These are phyloP conservation scores for Pelobates cultripes DNA, from an alignment of 2,797 vertebrate species.

Conservation along the genomic window DNA sequence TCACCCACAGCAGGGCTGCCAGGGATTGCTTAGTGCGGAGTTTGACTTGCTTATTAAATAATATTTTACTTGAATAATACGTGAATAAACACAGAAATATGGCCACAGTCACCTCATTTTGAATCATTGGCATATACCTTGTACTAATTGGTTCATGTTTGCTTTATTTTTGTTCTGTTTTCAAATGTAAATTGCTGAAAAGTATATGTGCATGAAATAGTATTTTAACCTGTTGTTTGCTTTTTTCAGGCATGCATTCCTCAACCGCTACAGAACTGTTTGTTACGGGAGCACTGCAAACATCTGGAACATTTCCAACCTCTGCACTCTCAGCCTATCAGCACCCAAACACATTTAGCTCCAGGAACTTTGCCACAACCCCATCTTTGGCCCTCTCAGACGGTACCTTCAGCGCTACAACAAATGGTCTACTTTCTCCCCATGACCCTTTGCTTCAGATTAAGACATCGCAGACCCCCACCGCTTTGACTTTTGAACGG, in stretches of 20 bases:
- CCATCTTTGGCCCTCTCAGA: conserved; percentile 90
- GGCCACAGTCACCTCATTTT: no score
- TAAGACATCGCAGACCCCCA: conserved; percentile 89
- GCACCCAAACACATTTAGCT: conserved; percentile 88
- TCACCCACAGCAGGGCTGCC: no score
- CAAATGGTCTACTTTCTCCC: conserved; percentile 88
- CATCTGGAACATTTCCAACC: conserved; percentile 90
- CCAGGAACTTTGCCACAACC: conserved; percentile 87
- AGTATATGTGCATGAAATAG: no score
- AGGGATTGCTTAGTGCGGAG: no score
- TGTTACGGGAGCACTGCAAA: conserved; percentile 91
- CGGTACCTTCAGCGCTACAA: conserved; percentile 86
- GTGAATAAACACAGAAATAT: no score
- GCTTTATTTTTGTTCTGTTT: no score
- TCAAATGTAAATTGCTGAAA: no score
- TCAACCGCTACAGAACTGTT: conserved; percentile 90
- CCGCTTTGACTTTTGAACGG: conserved; percentile 89
- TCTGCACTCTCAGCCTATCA: conserved; percentile 89
- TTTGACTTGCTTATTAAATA: no score
- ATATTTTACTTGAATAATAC: no score
- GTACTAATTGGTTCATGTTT: no score
- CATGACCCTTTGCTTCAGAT: conserved; percentile 91
- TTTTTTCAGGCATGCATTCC: conserved; percentile 86
- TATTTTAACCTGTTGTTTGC: conserved; percentile 26
- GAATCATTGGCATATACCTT: no score